Evolutionary conservation across 1,140 invertebrate species (phyloP).

Genomic region (Macrocentrus cingulum): DNA sequence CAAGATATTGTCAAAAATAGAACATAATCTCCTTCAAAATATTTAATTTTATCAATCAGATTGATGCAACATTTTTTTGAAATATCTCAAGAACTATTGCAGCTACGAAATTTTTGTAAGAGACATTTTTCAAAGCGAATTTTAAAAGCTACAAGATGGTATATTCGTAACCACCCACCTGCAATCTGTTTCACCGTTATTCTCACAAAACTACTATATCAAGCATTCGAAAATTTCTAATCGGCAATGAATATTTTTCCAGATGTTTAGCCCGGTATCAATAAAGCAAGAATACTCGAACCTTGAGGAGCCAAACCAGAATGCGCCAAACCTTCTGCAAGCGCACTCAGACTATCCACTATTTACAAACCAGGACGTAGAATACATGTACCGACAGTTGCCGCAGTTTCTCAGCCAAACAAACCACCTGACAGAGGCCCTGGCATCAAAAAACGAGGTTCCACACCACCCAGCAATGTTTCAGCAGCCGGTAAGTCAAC

Average conservation of each 20-base stretch:
- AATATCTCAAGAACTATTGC: too few species aligned
- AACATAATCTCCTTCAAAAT: too few species aligned
- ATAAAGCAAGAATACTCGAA: constrained; percentile 54
- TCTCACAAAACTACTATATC: too few species aligned
- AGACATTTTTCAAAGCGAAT: too few species aligned
- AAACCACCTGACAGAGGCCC: constrained; percentile 46
- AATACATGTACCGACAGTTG: constrained; percentile 52
- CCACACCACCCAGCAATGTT: constrained; percentile 37
- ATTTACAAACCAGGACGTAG: constrained; percentile 51
- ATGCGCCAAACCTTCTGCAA: constrained; percentile 37
- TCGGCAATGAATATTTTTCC: constrained; percentile 16
- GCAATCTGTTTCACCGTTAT: too few species aligned
- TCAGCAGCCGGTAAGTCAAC: constrained; percentile 28
- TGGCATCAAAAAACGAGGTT: constrained; percentile 46
- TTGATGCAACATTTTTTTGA: too few species aligned
- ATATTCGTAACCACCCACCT: too few species aligned
- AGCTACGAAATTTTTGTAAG: too few species aligned
- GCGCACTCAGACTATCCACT: constrained; percentile 46
- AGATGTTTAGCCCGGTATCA: constrained; percentile 56
- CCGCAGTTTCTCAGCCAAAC: constrained; percentile 52
- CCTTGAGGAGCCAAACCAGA: constrained; percentile 45
- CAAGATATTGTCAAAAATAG: too few species aligned
- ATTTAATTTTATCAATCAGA: too few species aligned
- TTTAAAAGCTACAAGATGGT: too few species aligned
- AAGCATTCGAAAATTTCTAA: too few species aligned